Conservation (phyloP, 1,140 invertebrate genomes). For the Leguminivora glycinivorella region DNA sequence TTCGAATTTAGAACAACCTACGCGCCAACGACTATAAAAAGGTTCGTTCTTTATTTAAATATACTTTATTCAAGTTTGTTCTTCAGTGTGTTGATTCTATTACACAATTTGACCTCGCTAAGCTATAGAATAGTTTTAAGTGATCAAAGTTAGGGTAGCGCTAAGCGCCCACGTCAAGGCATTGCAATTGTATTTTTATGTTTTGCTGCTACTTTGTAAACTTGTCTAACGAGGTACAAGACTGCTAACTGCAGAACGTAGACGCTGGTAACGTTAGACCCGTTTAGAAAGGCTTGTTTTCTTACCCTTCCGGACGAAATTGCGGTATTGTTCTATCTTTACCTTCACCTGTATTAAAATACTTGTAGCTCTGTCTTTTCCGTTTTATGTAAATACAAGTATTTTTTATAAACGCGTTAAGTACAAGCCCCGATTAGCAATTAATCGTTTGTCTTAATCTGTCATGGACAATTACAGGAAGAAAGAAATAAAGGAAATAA, state of each 20-base stretch:
- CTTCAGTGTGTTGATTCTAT: background rate
- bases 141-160: conserved; percentile 19
- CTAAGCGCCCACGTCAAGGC: conserved; percentile 12
- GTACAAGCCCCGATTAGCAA: too few species aligned
- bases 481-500: too few species aligned
- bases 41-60: conserved; percentile 12
- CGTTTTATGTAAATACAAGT: too few species aligned
- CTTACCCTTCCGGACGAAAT: conserved; percentile 7
- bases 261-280: background rate
- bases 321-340: background rate
- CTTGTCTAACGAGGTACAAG: background rate
- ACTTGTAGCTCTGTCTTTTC: background rate
- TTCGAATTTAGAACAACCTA: background rate
- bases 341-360: background rate
- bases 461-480: too few species aligned
- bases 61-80: background rate
- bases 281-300: conserved; percentile 15
- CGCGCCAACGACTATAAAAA: conserved; percentile 14
- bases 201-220: conserved; percentile 5
- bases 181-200: conserved; percentile 17
- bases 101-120: conserved; percentile 25
- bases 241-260: background rate
- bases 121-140: conserved; percentile 15
- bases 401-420: background rate
- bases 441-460: too few species aligned